Evolutionary conservation across 2,113 vertebrate genomes (phyloP).

Genomic region (Neofelis nebulosa): DNA sequence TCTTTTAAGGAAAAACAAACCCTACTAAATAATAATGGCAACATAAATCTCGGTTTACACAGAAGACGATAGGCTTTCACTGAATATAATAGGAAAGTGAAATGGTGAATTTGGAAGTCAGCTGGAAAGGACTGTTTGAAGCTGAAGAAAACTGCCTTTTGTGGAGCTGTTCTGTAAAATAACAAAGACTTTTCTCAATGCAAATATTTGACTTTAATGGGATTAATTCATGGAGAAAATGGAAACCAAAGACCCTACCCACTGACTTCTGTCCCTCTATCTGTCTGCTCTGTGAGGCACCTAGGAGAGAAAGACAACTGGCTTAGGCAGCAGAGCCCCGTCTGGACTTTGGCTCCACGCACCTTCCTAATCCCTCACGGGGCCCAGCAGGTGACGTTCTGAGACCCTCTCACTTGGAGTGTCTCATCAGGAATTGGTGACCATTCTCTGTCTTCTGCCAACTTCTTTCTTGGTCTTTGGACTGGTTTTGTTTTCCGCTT

Average conservation of each 20-base stretch:
- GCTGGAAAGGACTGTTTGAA: neutral
- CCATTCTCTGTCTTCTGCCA: neutral
- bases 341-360: neutral
- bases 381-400: neutral
- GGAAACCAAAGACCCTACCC: neutral
- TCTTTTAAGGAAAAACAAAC: neutral
- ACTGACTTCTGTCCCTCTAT: neutral
- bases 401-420: neutral
- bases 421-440: neutral
- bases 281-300: neutral
- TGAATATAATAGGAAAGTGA: neutral
- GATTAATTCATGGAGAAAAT: neutral
- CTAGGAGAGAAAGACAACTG: neutral
- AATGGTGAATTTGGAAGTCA: neutral
- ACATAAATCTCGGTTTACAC: neutral
- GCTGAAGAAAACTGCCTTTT: neutral
- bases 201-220: neutral
- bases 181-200: neutral
- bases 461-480: neutral
- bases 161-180: neutral
- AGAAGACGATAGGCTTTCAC: neutral
- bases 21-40: neutral
- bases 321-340: neutral
- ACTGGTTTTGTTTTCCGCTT: neutral
- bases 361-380: neutral